A percentile compares a stretch with the other conserved stretches of the same genome.
Conservation (phyloP, 2,797 vertebrate species). For the Centropyge bicolor region DNA sequence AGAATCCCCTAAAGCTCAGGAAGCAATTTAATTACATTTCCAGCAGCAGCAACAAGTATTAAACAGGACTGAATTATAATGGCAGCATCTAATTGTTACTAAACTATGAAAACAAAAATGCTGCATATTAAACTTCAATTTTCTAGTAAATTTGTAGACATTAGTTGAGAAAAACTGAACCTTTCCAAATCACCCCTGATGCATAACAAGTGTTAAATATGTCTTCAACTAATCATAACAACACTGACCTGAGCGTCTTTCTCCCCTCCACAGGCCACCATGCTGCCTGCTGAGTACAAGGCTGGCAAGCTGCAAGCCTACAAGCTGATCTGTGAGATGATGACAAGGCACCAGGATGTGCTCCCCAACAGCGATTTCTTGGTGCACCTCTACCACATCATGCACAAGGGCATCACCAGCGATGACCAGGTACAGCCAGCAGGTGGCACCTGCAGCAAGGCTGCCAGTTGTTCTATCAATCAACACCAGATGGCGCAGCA, state of each 20-base stretch:
- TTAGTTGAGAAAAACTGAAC: neutral
- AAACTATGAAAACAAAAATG: neutral
- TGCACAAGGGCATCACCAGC: slow-evolving; percentile 94
- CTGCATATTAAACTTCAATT: neutral
- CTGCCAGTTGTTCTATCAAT: neutral
- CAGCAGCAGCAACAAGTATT: neutral
- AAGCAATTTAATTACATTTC: slow-evolving; percentile 8
- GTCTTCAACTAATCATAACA: neutral
- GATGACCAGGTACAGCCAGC: slow-evolving; percentile 91
- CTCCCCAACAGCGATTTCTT: slow-evolving; percentile 95
- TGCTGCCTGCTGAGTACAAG: slow-evolving; percentile 92
- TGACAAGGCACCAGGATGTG: slow-evolving; percentile 97
- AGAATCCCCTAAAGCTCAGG: slow-evolving; percentile 1
- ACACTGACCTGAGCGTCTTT: neutral
- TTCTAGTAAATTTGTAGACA: too few relatives aligned
- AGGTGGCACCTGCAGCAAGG: slow-evolving; percentile 38
- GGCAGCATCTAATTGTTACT: neutral
- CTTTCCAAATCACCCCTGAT: neutral
- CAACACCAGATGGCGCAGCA: slow-evolving; percentile 72
- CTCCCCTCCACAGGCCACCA: slow-evolving; percentile 87
- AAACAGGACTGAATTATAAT: neutral
- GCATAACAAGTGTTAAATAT: neutral
- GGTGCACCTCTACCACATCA: slow-evolving; percentile 95
- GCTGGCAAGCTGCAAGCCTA: slow-evolving; percentile 96
- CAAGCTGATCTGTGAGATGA: slow-evolving; percentile 97